phyloP scores from a whole-genome alignment of 2,113 vertebrate species.

The Actenoides hombroni region DNA sequence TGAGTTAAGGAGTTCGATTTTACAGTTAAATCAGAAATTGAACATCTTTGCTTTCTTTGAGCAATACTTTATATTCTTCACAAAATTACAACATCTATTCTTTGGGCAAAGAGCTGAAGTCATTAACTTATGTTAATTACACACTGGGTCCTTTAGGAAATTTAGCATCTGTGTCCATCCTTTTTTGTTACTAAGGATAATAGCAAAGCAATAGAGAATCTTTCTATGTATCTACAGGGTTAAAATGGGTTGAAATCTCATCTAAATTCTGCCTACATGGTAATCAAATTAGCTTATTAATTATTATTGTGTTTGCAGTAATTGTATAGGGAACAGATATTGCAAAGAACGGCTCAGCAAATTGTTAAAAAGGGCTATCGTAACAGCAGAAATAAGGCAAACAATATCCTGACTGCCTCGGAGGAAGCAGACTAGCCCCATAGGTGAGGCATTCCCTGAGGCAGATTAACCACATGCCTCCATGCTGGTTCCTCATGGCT shows the following conservation, averaged over 20 bases:
- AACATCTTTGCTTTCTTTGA: not conserved
- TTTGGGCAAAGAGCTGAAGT: not conserved
- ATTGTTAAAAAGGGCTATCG: not conserved
- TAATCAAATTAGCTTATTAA: not conserved
- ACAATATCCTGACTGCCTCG: accelerated
- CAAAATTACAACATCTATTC: not conserved
- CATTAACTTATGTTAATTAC: not conserved
- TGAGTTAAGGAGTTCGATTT: not conserved
- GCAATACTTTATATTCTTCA: not conserved
- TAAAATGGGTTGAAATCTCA: not conserved
- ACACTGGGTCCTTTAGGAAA: not conserved
- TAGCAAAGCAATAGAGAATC: not conserved
- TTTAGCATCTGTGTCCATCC: not conserved
- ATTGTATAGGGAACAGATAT: not conserved
- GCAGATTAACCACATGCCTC: not conserved
- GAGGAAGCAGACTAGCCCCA: not conserved
- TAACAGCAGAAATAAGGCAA: not conserved
- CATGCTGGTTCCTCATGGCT: accelerated
- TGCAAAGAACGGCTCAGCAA: not conserved
- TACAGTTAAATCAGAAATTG: not conserved
- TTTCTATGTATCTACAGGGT: not conserved
- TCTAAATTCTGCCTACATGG: not conserved
- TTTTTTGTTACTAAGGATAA: not conserved
- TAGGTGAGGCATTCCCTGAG: not conserved
- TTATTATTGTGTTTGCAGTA: not conserved